Conservation (phyloP, 2,888 invertebrate species). For the Tenthredo scrophulariae region DNA sequence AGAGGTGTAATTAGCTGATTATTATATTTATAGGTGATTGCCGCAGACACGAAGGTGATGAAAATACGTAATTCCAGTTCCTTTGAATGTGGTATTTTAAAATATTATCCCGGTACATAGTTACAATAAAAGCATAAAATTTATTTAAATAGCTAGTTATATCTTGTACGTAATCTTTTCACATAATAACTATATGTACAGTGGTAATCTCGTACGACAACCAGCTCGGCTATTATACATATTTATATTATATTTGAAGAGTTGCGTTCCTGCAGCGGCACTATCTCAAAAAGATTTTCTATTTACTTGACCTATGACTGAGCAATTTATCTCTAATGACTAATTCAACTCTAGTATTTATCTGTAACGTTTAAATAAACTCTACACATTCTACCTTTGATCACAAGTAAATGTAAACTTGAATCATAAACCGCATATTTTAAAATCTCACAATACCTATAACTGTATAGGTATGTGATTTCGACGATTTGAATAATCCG, state of each 20-base stretch:
- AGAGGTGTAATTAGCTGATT: not conserved
- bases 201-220: not conserved
- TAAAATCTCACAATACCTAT: not conserved
- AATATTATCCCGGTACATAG: not conserved
- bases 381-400: not conserved
- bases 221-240: not conserved
- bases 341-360: constrained; percentile 3
- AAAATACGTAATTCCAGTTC: not conserved
- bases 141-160: not conserved
- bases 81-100: not conserved
- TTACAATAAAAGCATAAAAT: not conserved
- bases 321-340: constrained; percentile 31
- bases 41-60: not conserved
- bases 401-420: not conserved
- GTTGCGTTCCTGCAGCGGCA: not conserved
- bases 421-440: not conserved
- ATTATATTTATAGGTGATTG: not conserved
- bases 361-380: constrained; percentile 25
- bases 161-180: not conserved
- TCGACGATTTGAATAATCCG: constrained; percentile 21
- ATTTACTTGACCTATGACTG: constrained; percentile 13
- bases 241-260: constrained; percentile 13
- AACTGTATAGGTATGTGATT: not conserved
- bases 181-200: not conserved
- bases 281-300: not conserved